Conservation (phyloP, 2,888 invertebrate genomes). For the Kuschelorhynchus macadamiae region DNA sequence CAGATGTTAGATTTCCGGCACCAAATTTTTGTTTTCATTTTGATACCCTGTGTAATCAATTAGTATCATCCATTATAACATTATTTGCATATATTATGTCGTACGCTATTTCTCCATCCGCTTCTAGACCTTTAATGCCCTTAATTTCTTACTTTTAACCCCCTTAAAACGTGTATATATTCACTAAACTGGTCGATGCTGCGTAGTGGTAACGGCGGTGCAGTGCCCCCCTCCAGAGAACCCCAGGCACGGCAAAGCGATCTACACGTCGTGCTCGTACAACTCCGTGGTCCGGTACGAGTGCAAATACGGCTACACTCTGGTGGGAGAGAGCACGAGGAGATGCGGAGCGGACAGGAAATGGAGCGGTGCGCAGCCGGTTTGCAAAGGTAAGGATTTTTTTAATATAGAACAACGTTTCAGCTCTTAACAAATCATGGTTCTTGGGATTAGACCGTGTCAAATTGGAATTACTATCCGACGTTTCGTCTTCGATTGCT, state of each 20-base stretch:
- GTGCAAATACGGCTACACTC: conserved; percentile 93
- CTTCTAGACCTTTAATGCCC: conserved; percentile 19
- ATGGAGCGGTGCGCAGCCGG: conserved; percentile 94
- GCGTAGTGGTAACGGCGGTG: conserved; percentile 86
- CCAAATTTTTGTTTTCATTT: no score
- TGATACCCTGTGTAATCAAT: no score
- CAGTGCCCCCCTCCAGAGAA: conserved; percentile 94
- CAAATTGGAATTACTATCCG: no score
- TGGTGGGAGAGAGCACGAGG: conserved; percentile 91
- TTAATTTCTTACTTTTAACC: conserved; percentile 24
- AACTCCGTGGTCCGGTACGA: conserved; percentile 96
- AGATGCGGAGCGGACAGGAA: conserved; percentile 94
- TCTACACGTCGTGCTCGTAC: conserved; percentile 93
- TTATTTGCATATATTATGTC: no score
- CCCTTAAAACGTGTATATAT: conserved; percentile 34
- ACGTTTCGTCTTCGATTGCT: no score
- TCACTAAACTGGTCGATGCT: conserved; percentile 56
- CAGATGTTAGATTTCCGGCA: no score
- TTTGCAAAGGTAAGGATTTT: conserved; percentile 88
- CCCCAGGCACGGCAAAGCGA: conserved; percentile 92
- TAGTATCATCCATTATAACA: no score
- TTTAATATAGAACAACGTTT: no score
- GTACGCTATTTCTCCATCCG: not conserved
- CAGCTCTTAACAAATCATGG: no score
- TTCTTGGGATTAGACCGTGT: no score